These are phyloP conservation scores for Anabas testudineus DNA, from an alignment of 2,797 vertebrate genomes.

Conservation along the genomic window DNA sequence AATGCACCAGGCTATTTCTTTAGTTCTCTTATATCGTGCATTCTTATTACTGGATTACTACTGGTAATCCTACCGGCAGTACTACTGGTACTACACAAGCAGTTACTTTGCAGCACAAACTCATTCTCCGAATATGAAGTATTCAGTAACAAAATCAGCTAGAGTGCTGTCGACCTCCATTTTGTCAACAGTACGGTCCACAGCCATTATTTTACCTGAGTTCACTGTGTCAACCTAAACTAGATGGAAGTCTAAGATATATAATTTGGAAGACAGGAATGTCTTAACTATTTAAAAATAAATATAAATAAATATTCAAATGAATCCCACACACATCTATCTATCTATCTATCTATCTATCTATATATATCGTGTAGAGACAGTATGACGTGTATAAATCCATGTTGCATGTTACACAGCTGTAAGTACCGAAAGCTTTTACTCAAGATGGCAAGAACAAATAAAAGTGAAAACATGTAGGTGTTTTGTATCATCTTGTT, in stretches of 20 bases:
- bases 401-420: not conserved
- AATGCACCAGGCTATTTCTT: not conserved
- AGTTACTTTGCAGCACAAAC: not conserved
- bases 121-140: not conserved
- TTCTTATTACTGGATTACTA: too few species aligned
- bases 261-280: too few species aligned
- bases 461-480: not conserved
- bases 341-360: not conserved
- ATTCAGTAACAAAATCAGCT: too few species aligned
- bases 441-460: not conserved
- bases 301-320: too few species aligned
- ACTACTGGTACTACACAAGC: not conserved
- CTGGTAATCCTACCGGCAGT: too few species aligned
- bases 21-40: not conserved
- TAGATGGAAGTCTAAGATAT: too few species aligned
- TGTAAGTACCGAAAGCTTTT: not conserved
- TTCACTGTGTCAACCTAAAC: too few species aligned
- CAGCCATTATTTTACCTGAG: not conserved
- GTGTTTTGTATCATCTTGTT: not conserved
- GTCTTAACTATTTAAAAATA: too few species aligned
- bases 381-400: not conserved
- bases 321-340: too few species aligned
- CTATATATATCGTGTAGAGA: not conserved
- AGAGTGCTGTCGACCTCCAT: not conserved
- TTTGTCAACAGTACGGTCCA: not conserved